Evolutionary conservation across 92 coral and sea anemone genomes (phyloP).

Genomic region (Anthopleura xanthogrammica): DNA sequence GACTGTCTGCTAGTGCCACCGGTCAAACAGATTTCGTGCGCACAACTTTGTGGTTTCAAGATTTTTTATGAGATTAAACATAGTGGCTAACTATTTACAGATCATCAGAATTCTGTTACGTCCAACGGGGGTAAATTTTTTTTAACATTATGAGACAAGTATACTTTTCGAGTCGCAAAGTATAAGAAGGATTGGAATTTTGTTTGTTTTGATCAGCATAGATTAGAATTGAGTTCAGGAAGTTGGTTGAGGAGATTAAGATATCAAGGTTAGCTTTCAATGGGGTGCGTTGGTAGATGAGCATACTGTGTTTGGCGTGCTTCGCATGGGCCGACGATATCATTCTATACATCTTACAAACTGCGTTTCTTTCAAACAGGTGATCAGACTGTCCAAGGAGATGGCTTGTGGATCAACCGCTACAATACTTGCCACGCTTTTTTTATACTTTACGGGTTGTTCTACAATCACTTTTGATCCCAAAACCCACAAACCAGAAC

Average conservation of each 20-base stretch:
- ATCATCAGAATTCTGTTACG: not conserved
- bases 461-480: not conserved
- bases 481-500: conserved; percentile 11
- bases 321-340: not conserved
- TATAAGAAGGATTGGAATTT: too few relatives aligned
- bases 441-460: not conserved
- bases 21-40: not conserved
- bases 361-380: not conserved
- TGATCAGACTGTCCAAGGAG: not conserved
- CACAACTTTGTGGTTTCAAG: not conserved
- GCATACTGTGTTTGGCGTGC: not conserved
- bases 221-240: too few relatives aligned
- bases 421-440: not conserved
- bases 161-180: not conserved
- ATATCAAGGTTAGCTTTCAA: not conserved
- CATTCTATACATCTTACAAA: not conserved
- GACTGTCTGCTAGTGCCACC: not conserved
- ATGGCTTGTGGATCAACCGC: not conserved
- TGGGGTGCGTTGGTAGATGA: not conserved
- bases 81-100: not conserved
- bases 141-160: not conserved
- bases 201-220: too few relatives aligned
- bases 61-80: not conserved
- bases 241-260: not conserved
- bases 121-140: too few relatives aligned